Base-by-base conservation (phyloP, 1,140 invertebrate genomes). In the Globodera rostochiensis region DNA sequence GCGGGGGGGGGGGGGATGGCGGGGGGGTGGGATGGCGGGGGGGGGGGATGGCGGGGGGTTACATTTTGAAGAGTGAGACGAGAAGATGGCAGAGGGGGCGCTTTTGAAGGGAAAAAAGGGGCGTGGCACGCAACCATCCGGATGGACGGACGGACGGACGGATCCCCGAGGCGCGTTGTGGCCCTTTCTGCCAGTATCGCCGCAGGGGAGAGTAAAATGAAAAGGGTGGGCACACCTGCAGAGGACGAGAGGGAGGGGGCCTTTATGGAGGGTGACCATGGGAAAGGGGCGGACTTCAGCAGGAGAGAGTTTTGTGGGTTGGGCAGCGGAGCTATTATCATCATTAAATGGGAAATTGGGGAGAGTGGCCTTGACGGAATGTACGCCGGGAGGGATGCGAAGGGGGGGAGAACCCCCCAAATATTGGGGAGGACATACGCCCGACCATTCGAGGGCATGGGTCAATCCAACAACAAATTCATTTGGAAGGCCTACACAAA, bases 231-330 rank as follows among this genome's bases (percentile, higher is more conserved):
- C 57, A 60, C 57, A 60, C 57, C 57, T 60, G 57, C 57, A 60
- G 13, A 15, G 57, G 5, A 60, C 13, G 57, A 60, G 57, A 60
- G 57, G 57, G 57, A 7, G 15, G 9, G 57, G 15, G 11, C 15
- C 57, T 60, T 60, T 60, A 60, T 60, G 57, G 57, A 53, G 50
- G 57, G 57, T 60, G 57, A 60, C 57, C 57, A 60, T 60, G 57
- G 57, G 57, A 60, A 60, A 60, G 57, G 15, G 57, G 57, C 15
- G 57, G 57, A 15, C 57, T 19, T 60, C 57, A 19, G 57, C 57
- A 60, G 11, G 19, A 19, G 57, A 60, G 57, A 60, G 57, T 60
- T 60, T 60, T 60, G 57, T 60, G 57, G 57, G 57, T 13, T 19
- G 57, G 15, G 57, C 57, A 60, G 57, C 57, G 19, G 57, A 60